Base-by-base conservation (phyloP, 2,113 vertebrate species). In the Anas platyrhynchos region DNA sequence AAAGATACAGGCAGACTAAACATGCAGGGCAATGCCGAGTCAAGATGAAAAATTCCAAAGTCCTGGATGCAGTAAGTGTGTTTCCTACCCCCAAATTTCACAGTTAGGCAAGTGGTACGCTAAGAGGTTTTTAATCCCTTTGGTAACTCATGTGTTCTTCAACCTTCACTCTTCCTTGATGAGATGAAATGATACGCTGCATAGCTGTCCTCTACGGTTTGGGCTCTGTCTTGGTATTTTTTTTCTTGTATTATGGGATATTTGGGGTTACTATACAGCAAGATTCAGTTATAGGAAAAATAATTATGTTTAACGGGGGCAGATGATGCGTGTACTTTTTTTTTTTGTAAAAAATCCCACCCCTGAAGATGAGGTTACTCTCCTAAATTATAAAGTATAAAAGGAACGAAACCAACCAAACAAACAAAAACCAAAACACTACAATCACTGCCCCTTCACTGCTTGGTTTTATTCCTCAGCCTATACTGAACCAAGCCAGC, bases 1-100 rank as follows among this genome's bases (percentile, higher is more conserved):
- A 91, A 93, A 96, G 96, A 96, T 93, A 96, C 81, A 91, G 93
- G 86, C 92, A 95, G 93, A 95, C 95, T 96, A 96, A 97, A 96
- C 93, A 95, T 5, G 88, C 62, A 79, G 74, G 83, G 81, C 71
- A 91, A 87, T 2, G 41, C 2, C 69, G 72, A 97, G 91, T 94
- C 85, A 81, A 77, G 88, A 90, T 34, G 72, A 94, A 93, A 91
- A 95, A 94, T 83, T 94, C 91, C 86, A 32, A 74, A 76, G n/a
- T 59, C 58, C 71, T 93, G 88, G 71, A 80, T 71, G 66, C 67
- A 67, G 5, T 43, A 63, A 69, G 17, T 17, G 17, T 25, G 41
- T 79, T 92, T 87, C 54, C 81, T 62, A 89, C 29, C 88, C 87
- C 83, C 50, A 72, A 20, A 82, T 79, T 93, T 85, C 78, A 65